Evolutionary conservation across 2,113 vertebrate genomes (phyloP).

Genomic region (Hemicordylus capensis): DNA sequence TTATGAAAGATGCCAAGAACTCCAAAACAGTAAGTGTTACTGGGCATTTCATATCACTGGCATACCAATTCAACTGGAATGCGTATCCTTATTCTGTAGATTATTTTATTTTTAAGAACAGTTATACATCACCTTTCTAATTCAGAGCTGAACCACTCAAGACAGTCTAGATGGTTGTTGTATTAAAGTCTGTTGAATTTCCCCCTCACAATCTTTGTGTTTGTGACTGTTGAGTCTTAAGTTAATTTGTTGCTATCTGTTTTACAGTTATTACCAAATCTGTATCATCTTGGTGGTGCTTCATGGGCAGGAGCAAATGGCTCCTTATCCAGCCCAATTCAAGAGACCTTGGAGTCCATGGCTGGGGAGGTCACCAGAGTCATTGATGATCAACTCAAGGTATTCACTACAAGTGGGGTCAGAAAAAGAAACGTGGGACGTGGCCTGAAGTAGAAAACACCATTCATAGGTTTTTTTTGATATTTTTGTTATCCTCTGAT

Average conservation of each 20-base stretch:
- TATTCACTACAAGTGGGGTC: slow-evolving; percentile 56
- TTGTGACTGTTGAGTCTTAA: neutral
- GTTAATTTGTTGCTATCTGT: neutral
- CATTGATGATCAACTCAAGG: slow-evolving; percentile 96
- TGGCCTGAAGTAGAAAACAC: neutral
- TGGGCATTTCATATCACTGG: neutral
- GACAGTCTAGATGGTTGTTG: neutral
- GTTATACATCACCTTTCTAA: too few relatives aligned
- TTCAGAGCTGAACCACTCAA: too few relatives aligned
- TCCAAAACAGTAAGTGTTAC: slow-evolving; percentile 89
- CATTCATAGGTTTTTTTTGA: neutral
- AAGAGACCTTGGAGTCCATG: slow-evolving; percentile 95
- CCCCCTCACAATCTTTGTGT: too few relatives aligned
- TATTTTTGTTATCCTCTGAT: neutral
- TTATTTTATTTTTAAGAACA: too few relatives aligned
- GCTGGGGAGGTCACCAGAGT: slow-evolving; percentile 94
- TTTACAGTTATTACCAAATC: slow-evolving; percentile 89
- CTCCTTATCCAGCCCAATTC: slow-evolving; percentile 86
- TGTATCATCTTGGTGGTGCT: slow-evolving; percentile 89
- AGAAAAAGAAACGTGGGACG: neutral
- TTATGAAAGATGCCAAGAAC: slow-evolving; percentile 95
- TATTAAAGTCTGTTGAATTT: too few relatives aligned
- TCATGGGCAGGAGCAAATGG: slow-evolving; percentile 85
- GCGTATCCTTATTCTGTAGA: neutral
- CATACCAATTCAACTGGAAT: neutral